Percentiles rank a stretch among this genome's conserved stretches.
Conservation (phyloP, 2,113 vertebrate species). For the Calypte anna region DNA sequence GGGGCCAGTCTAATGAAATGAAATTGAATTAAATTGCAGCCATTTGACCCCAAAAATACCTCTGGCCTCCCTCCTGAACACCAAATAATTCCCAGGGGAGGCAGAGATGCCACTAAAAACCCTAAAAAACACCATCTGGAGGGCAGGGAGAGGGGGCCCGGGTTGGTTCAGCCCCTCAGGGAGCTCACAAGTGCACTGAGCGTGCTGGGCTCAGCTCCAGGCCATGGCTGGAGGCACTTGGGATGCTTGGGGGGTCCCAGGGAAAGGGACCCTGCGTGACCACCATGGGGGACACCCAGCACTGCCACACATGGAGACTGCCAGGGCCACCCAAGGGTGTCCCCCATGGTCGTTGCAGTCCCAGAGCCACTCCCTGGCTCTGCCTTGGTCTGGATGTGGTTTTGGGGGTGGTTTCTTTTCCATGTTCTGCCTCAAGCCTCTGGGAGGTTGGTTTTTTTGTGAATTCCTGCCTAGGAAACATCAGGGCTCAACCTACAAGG, state of each 20-base stretch:
- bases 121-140: background rate
- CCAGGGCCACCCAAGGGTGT: background rate
- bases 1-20: background rate
- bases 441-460: background rate
- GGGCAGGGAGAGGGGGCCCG: background rate
- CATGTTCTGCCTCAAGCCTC: background rate
- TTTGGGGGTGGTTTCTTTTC: background rate
- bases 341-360: background rate
- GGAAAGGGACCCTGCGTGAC: background rate
- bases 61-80: background rate
- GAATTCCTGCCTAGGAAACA: background rate
- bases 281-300: accelerated
- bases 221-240: background rate
- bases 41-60: background rate
- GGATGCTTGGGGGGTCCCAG: background rate
- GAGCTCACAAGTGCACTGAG: background rate
- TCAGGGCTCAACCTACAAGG: background rate
- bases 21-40: background rate
- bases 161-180: accelerated
- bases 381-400: background rate
- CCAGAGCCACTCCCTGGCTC: background rate
- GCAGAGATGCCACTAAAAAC: background rate
- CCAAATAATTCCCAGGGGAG: slow-evolving; percentile 32
- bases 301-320: background rate
- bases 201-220: background rate